These are phyloP conservation scores for Telmatherina bonti DNA, from an alignment of 2,797 vertebrate species.

Conservation along the genomic window DNA sequence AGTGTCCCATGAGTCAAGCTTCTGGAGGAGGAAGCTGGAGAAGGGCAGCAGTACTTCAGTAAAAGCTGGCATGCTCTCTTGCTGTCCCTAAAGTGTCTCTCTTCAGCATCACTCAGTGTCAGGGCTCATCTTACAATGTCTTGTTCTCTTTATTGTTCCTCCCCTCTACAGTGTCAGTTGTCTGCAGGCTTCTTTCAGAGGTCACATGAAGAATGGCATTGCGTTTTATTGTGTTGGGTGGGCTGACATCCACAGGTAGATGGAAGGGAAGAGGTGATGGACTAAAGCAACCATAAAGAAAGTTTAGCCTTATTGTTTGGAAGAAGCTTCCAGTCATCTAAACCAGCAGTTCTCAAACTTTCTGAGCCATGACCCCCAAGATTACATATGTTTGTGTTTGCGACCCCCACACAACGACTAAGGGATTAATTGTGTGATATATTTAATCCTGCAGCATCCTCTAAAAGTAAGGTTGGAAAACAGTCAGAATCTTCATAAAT, in stretches of 20 bases:
- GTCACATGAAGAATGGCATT: conserved; percentile 37
- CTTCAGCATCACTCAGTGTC: conserved; percentile 61
- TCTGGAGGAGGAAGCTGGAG: conserved; percentile 16
- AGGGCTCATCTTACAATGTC: conserved; percentile 57
- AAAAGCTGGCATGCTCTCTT: conserved; percentile 34
- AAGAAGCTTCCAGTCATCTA: no score
- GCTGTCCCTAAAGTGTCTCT: conserved; percentile 55
- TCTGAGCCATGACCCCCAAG: no score
- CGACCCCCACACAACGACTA: no score
- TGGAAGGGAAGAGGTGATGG: not conserved
- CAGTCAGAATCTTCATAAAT: no score
- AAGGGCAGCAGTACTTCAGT: conserved; percentile 29
- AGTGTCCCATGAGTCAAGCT: conserved; percentile 17
- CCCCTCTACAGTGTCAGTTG: conserved; percentile 1
- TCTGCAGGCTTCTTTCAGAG: conserved; percentile 41
- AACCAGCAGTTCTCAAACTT: no score
- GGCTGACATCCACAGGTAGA: conserved; percentile 26
- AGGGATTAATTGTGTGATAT: no score
- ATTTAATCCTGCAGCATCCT: no score
- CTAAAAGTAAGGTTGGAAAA: no score
- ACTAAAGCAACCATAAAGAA: not conserved
- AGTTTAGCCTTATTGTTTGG: no score
- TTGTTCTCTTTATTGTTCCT: conserved; percentile 36
- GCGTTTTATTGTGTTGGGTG: conserved; percentile 15
- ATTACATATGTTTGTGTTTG: no score